Evolutionary conservation across 1,140 invertebrate genomes (phyloP).

Genomic region (Magallana gigas): DNA sequence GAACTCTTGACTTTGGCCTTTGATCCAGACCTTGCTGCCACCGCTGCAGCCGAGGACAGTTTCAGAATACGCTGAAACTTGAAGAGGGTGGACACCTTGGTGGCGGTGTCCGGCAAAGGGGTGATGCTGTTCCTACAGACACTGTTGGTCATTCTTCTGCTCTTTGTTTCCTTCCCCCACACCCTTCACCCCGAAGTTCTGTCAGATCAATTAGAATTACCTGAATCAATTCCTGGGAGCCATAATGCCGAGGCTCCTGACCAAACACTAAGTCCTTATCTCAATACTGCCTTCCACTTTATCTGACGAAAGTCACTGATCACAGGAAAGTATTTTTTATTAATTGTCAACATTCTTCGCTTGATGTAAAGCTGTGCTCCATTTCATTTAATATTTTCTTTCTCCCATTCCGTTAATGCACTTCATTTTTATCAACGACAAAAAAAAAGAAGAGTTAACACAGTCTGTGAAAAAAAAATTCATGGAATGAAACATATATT

Average conservation of each 20-base stretch:
- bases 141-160: conserved; percentile 10
- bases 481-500: not conserved
- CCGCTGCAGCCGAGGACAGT: not conserved
- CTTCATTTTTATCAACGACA: not conserved
- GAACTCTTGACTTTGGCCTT: not conserved
- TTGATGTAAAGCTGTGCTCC: not conserved
- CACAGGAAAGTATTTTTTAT: conserved; percentile 1
- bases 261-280: conserved; percentile 30
- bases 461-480: not conserved
- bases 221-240: conserved; percentile 27
- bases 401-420: not conserved
- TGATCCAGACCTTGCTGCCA: not conserved
- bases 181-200: not conserved
- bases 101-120: not conserved
- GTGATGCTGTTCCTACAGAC: conserved; percentile 36
- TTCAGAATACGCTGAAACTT: conserved; percentile 28
- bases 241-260: not conserved
- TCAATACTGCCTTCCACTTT: conserved; percentile 9
- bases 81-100: conserved; percentile 12
- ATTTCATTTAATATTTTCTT: not conserved
- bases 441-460: not conserved
- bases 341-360: conserved; percentile 22
- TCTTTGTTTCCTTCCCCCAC: not conserved
- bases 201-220: conserved; percentile 34
- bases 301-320: conserved; percentile 30